Conservation (phyloP, 2,797 vertebrate genomes). For the Pseudocheirus occidentalis region DNA sequence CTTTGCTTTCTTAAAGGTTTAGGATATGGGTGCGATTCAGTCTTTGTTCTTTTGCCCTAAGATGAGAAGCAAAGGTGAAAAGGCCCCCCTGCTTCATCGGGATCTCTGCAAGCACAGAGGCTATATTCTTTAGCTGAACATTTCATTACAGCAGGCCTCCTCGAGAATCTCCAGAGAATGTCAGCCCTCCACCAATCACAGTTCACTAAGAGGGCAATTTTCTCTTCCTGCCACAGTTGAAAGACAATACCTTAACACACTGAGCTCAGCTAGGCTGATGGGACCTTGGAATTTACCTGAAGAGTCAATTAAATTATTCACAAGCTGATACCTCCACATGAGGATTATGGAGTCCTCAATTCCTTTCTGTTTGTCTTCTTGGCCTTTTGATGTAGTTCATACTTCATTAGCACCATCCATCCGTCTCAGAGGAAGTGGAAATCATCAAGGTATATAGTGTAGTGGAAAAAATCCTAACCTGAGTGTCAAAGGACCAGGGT, state of each 20-base stretch:
- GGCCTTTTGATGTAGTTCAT: constrained; percentile 26
- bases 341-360: neutral
- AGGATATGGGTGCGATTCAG: neutral
- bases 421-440: constrained; percentile 7
- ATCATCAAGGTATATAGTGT: neutral
- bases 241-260: neutral
- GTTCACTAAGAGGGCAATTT: neutral
- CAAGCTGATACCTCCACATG: neutral
- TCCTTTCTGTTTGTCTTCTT: constrained; percentile 41
- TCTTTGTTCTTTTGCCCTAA: constrained; percentile 16
- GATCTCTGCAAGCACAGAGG: neutral
- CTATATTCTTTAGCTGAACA: constrained; percentile 42
- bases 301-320: constrained; percentile 13
- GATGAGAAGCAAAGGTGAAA: constrained; percentile 26
- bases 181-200: constrained; percentile 6
- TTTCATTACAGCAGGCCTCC: neutral
- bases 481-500: neutral
- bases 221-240: neutral
- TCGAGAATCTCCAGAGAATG: constrained; percentile 39
- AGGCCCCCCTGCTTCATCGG: neutral
- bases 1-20: constrained; percentile 46
- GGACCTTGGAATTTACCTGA: neutral
- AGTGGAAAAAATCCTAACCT: neutral
- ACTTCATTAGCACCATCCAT: constrained; percentile 16
- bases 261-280: neutral